These are phyloP conservation scores for Macropodus opercularis DNA, from an alignment of 2,797 vertebrate genomes.

Conservation along the genomic window DNA sequence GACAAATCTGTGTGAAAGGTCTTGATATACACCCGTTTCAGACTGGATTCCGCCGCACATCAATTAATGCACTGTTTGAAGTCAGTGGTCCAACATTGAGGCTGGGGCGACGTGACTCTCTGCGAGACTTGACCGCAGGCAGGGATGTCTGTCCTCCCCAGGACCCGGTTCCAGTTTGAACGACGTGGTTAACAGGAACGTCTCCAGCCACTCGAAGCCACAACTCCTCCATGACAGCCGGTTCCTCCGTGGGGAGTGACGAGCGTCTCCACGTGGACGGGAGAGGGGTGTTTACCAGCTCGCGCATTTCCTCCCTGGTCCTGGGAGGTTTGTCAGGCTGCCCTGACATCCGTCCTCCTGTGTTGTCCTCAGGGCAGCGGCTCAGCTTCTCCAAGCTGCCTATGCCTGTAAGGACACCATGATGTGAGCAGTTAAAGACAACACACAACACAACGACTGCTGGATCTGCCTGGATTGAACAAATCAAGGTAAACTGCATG, in stretches of 20 bases:
- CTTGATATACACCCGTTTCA: constrained; percentile 63
- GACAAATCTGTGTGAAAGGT: constrained; percentile 20
- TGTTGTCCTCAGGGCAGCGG: constrained; percentile 57
- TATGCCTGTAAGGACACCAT: constrained; percentile 54
- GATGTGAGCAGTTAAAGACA: constrained; percentile 48
- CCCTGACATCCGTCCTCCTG: constrained; percentile 28
- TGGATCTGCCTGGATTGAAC: background rate
- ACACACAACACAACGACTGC: constrained; percentile 11
- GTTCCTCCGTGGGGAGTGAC: constrained; percentile 87
- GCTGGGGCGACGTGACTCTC: constrained; percentile 86
- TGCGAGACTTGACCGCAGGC: constrained; percentile 79
- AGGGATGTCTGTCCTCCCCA: constrained; percentile 66
- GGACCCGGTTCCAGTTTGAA: constrained; percentile 65
- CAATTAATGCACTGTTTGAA: constrained; percentile 85
- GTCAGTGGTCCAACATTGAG: constrained; percentile 74
- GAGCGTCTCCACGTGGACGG: constrained; percentile 93
- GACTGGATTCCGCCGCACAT: constrained; percentile 91
- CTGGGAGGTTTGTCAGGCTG: constrained; percentile 68
- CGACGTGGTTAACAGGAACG: constrained; percentile 56
- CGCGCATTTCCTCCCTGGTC: constrained; percentile 84
- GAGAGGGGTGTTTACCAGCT: constrained; percentile 87
- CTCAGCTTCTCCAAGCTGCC: constrained; percentile 64
- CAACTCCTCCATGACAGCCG: constrained; percentile 80
- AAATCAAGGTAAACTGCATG: no score
- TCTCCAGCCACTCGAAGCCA: constrained; percentile 75